phyloP scores from a whole-genome alignment of 2,888 invertebrate species.

The Dyspetes luteomarginatus region DNA sequence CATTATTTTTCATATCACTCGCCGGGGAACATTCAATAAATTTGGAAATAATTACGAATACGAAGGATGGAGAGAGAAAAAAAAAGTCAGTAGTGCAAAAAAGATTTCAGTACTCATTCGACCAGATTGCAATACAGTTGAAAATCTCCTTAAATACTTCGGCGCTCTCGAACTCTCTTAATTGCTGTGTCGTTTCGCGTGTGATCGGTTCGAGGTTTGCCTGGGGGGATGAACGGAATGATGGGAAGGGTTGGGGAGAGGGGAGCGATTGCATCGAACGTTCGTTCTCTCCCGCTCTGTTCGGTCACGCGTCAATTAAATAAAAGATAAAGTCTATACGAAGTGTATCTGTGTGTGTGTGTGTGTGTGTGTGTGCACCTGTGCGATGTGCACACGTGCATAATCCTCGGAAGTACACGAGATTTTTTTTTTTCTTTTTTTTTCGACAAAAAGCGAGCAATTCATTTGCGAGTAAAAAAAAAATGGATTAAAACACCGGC shows the following conservation, averaged over 20 bases:
- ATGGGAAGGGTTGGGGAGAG: not conserved
- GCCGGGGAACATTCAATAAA: too few species aligned
- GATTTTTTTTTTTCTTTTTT: not conserved
- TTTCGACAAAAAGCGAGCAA: constrained; percentile 5
- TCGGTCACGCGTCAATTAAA: constrained; percentile 63
- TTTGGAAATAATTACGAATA: too few species aligned
- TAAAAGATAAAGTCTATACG: constrained; percentile 62
- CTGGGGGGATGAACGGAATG: not conserved
- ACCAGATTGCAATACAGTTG: constrained; percentile 1
- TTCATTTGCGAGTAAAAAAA: not conserved
- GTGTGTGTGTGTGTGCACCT: constrained; percentile 9
- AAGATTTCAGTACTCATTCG: not conserved
- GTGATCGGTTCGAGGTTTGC: constrained; percentile 24
- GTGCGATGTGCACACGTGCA: constrained; percentile 23
- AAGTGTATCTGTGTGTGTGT: constrained; percentile 17
- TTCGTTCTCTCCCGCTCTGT: constrained; percentile 29
- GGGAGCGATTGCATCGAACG: constrained; percentile 20
- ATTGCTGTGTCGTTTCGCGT: constrained; percentile 53
- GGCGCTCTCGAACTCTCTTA: constrained; percentile 59
- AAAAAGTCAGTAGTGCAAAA: too few species aligned
- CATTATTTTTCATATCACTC: too few species aligned
- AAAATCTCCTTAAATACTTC: constrained; percentile 54
- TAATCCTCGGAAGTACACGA: constrained; percentile 8
- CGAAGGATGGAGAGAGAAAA: too few species aligned
- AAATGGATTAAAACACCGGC: constrained; percentile 1